phyloP scores from a whole-genome alignment of 2,888 invertebrate genomes.

The Stenurella melanura region DNA sequence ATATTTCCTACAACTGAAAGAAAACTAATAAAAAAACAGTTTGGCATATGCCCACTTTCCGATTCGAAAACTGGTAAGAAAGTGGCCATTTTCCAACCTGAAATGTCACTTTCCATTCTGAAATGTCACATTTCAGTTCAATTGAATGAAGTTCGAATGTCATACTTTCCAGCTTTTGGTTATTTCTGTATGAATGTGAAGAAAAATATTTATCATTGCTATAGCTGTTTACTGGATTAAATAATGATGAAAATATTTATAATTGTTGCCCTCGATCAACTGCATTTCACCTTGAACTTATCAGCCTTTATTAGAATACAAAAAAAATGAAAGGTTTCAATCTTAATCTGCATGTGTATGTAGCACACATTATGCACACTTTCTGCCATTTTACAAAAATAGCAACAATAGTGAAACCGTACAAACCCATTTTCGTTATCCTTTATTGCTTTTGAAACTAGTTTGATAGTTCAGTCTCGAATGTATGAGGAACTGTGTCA shows the following conservation, averaged over 20 bases:
- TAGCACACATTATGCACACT: constrained; percentile 31
- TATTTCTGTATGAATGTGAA: no score
- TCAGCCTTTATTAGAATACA: neutral
- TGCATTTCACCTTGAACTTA: neutral
- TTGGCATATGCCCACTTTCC: no score
- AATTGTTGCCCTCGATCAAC: neutral
- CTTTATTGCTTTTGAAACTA: constrained; percentile 30
- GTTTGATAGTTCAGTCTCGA: constrained; percentile 30
- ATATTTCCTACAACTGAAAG: no score
- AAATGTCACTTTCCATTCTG: no score
- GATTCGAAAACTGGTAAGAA: no score
- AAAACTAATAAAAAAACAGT: no score
- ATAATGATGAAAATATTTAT: neutral
- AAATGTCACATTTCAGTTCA: no score
- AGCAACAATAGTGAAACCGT: constrained; percentile 44
- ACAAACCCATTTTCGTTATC: constrained; percentile 46
- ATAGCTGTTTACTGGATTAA: neutral
- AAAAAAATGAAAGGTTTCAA: neutral
- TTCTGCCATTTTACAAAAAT: constrained; percentile 42
- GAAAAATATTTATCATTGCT: no score
- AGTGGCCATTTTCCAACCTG: no score
- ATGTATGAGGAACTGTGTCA: constrained; percentile 49
- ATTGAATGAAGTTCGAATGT: no score
- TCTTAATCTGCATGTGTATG: constrained; percentile 3
- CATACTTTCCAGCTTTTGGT: no score